Conservation (phyloP, 2,888 invertebrate species). For the Falcaria lacertinaria region DNA sequence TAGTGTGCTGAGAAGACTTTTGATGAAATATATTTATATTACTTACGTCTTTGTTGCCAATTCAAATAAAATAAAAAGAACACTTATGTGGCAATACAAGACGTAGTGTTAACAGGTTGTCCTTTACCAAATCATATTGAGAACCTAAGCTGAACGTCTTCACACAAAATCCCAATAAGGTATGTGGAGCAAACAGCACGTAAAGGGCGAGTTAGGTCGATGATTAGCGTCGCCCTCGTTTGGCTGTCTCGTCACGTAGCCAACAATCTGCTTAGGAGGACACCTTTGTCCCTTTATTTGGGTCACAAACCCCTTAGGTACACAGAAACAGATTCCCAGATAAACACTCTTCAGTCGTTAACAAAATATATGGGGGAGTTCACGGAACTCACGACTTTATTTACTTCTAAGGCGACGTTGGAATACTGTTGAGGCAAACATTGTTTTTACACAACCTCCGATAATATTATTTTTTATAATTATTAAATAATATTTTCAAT, state of each 20-base stretch:
- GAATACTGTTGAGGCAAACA: no score
- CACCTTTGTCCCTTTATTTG: conserved; percentile 68
- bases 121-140: neutral
- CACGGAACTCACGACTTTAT: conserved; percentile 12
- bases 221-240: conserved; percentile 52
- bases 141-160: neutral
- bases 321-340: conserved; percentile 60
- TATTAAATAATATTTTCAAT: no score
- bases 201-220: conserved; percentile 34
- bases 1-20: neutral
- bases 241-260: conserved; percentile 59
- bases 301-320: conserved; percentile 54
- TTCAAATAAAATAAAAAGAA: no score
- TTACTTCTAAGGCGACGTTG: neutral
- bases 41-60: no score
- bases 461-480: no score
- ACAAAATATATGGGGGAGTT: conserved; percentile 33
- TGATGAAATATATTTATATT: no score
- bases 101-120: no score
- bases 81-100: no score
- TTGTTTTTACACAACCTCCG: no score
- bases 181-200: conserved; percentile 35
- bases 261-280: conserved; percentile 70
- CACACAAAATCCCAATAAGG: conserved; percentile 8
- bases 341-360: conserved; percentile 50